phyloP scores from a whole-genome alignment of 2,113 vertebrate genomes.

The Paradoxurus hermaphroditus region DNA sequence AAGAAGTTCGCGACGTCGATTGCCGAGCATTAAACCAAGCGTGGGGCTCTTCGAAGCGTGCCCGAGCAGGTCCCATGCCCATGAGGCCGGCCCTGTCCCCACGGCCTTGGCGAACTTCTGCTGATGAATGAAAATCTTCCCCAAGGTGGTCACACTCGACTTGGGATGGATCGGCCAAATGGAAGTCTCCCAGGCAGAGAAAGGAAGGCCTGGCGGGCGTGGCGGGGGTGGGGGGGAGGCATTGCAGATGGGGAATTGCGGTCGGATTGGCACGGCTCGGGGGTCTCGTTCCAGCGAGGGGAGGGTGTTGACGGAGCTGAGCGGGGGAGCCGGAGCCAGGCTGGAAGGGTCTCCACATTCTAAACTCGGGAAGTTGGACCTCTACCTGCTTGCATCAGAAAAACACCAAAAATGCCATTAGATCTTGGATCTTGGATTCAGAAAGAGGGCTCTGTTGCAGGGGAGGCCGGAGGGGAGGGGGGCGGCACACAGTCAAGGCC shows the following conservation, averaged over 20 bases:
- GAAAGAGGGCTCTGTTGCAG: neutral
- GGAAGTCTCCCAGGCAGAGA: neutral
- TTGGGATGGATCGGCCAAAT: neutral
- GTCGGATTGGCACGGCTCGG: neutral
- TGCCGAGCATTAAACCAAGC: neutral
- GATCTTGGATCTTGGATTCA: neutral
- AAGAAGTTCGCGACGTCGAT: neutral
- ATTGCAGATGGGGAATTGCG: rapidly evolving
- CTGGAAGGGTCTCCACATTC: neutral
- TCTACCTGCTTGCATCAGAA: neutral
- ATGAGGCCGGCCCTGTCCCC: no score
- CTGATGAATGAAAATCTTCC: neutral
- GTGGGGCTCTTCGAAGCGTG: rapidly evolving
- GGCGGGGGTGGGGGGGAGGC: neutral
- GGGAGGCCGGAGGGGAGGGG: neutral
- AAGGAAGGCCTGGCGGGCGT: neutral
- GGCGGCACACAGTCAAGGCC: neutral
- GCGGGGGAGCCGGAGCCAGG: neutral
- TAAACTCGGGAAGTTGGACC: neutral
- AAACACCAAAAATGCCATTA: no score
- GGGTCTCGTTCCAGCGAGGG: neutral
- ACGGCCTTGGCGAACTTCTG: neutral
- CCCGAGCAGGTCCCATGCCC: neutral
- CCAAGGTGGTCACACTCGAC: neutral
- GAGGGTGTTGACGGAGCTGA: neutral